Evolutionary conservation across 64 coral and sea anemone species (phyloP).

Genomic region (Anthopleura sola): DNA sequence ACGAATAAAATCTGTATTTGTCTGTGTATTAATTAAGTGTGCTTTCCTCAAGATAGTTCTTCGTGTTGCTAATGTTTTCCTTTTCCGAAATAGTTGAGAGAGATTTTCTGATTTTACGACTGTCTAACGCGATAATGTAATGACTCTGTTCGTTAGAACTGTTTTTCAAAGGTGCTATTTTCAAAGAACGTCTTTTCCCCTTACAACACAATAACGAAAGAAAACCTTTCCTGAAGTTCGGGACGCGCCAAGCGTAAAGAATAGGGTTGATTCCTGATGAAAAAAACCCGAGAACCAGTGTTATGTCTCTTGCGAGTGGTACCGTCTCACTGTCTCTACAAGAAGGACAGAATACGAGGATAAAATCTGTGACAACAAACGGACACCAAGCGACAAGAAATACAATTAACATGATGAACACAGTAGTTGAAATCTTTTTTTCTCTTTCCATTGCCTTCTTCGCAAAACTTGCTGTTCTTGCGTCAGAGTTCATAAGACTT

Average conservation of each 20-base stretch:
- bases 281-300: conserved; percentile 73
- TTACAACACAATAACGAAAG: conserved; percentile 38
- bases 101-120: background rate
- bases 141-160: background rate
- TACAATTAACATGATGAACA: conserved; percentile 83
- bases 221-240: conserved; percentile 57
- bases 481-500: conserved; percentile 28
- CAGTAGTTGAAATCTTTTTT: conserved; percentile 68
- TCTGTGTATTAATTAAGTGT: no score
- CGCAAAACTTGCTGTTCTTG: conserved; percentile 43
- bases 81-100: background rate
- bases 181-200: background rate
- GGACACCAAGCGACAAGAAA: conserved; percentile 85
- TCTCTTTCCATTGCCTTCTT: conserved; percentile 61
- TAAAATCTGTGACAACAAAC: conserved; percentile 65
- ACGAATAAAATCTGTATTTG: no score
- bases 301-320: conserved; percentile 61
- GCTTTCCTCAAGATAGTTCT: background rate
- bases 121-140: background rate
- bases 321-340: conserved; percentile 49
- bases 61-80: background rate
- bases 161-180: background rate
- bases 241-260: conserved; percentile 77
- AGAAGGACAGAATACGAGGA: conserved; percentile 61
- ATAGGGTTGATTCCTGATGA: conserved; percentile 81